These are phyloP conservation scores for Nannoperca obscura DNA, from an alignment of 2,797 vertebrate genomes.

Conservation along the genomic window DNA sequence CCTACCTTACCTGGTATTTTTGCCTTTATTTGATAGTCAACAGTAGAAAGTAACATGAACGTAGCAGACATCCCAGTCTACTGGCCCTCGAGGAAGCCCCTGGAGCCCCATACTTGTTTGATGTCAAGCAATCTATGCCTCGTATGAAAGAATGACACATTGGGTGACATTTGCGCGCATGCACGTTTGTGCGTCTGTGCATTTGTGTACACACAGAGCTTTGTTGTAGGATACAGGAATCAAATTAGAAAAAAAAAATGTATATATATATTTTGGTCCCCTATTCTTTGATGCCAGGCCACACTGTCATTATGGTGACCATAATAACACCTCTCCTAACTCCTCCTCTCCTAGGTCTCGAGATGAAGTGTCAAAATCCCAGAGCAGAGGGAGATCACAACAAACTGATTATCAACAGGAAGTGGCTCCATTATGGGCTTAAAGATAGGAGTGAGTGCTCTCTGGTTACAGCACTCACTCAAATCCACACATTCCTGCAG, in stretches of 20 bases:
- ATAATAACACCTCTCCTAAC: conserved; percentile 53
- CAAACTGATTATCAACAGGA: conserved; percentile 84
- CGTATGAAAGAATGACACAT: conserved; percentile 20
- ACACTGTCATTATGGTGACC: conserved; percentile 60
- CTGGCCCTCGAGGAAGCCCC: neutral
- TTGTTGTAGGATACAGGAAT: conserved; percentile 35
- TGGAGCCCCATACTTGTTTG: conserved; percentile 2
- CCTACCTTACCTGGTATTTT: conserved; percentile 11
- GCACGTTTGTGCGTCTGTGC: conserved; percentile 15
- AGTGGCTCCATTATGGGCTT: conserved; percentile 86
- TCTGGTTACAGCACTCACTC: conserved; percentile 82
- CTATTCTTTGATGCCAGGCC: conserved; percentile 48
- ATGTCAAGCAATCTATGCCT: neutral
- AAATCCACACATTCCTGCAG: conserved; percentile 82
- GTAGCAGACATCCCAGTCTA: neutral
- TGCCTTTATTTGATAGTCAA: conserved; percentile 19
- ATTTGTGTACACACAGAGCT: conserved; percentile 10
- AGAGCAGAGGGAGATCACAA: conserved; percentile 79
- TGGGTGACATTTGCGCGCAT: conserved; percentile 17
- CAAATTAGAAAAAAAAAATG: conserved; percentile 38
- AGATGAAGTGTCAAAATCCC: conserved; percentile 80
- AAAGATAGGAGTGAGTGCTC: conserved; percentile 75
- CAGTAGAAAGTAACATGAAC: neutral
- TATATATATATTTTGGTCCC: conserved; percentile 8
- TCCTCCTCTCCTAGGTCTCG: conserved; percentile 50